phyloP scores from a whole-genome alignment of 2,888 invertebrate species.

The Nemotelus pantherinus region DNA sequence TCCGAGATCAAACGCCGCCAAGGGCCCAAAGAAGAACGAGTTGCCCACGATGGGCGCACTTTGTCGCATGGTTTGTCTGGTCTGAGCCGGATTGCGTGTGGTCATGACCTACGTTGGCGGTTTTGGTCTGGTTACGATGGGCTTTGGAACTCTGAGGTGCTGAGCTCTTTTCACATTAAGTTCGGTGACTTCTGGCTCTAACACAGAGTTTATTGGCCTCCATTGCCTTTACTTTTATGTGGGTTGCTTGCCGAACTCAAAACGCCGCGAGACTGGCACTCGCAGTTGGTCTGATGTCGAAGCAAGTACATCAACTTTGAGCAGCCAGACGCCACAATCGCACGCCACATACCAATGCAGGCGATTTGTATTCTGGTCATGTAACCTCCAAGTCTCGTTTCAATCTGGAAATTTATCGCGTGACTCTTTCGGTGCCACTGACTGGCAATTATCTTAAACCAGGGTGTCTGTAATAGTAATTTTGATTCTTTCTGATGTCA shows the following conservation, averaged over 20 bases:
- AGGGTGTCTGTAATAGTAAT: too few relatives aligned
- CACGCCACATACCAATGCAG: too few relatives aligned
- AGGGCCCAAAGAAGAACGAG: too few relatives aligned
- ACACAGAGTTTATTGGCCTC: background rate
- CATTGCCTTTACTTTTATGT: background rate
- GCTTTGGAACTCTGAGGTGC: background rate
- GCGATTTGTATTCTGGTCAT: too few relatives aligned
- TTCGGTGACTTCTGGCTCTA: conserved; percentile 4
- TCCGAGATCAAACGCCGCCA: too few relatives aligned
- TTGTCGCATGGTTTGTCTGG: background rate
- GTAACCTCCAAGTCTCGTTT: too few relatives aligned
- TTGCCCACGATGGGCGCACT: background rate
- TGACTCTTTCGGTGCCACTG: too few relatives aligned
- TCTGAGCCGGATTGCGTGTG: background rate
- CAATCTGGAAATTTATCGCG: too few relatives aligned
- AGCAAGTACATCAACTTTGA: too few relatives aligned
- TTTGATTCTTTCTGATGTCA: too few relatives aligned
- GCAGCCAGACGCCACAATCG: too few relatives aligned
- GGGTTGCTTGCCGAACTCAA: conserved; percentile 10
- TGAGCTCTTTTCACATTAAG: background rate
- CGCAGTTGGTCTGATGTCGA: background rate
- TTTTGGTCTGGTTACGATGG: conserved; percentile 14
- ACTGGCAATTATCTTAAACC: too few relatives aligned
- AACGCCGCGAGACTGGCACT: background rate
- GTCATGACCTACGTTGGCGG: conserved; percentile 29